Conservation (phyloP, 2,113 vertebrate genomes). For the Agapornis roseicollis region DNA sequence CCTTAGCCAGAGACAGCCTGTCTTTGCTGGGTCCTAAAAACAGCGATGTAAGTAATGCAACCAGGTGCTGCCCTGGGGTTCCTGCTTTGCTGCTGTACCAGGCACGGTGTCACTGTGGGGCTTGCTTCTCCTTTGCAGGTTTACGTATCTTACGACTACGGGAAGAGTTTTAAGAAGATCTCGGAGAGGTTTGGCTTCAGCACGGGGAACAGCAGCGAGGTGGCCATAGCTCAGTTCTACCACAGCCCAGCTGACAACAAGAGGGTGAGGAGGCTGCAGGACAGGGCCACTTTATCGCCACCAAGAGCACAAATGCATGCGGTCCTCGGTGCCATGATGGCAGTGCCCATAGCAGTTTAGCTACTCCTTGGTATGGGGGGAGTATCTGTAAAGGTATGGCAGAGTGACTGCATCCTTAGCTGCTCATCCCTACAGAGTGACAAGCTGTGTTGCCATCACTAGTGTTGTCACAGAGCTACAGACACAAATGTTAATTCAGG, state of each 20-base stretch:
- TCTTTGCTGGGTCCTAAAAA: slow-evolving; percentile 84
- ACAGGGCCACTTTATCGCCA: fast-evolving
- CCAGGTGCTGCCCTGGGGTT: fast-evolving
- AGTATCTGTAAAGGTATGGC: not conserved
- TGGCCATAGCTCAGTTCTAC: slow-evolving; percentile 95
- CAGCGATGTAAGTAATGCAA: slow-evolving; percentile 84
- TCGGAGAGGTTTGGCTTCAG: slow-evolving; percentile 83
- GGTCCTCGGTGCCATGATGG: not conserved
- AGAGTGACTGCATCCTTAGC: not conserved
- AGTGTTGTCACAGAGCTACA: not conserved
- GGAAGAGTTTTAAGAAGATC: slow-evolving; percentile 85
- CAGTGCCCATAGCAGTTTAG: not conserved
- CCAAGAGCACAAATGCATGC: fast-evolving
- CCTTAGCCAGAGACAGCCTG: slow-evolving; percentile 90
- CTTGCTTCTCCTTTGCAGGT: slow-evolving; percentile 76
- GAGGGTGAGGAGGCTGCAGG: slow-evolving; percentile 75
- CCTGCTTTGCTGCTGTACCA: not conserved
- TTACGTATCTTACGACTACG: slow-evolving; percentile 93
- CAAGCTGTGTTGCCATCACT: not conserved
- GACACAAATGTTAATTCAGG: not conserved
- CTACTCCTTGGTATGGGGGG: not conserved
- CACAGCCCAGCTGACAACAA: slow-evolving; percentile 95
- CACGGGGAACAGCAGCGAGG: slow-evolving; percentile 70
- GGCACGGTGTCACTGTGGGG: not conserved
- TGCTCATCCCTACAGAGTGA: not conserved